These are phyloP conservation scores for Clarias pachynema DNA, from an alignment of 2,797 vertebrate species.

Conservation along the genomic window DNA sequence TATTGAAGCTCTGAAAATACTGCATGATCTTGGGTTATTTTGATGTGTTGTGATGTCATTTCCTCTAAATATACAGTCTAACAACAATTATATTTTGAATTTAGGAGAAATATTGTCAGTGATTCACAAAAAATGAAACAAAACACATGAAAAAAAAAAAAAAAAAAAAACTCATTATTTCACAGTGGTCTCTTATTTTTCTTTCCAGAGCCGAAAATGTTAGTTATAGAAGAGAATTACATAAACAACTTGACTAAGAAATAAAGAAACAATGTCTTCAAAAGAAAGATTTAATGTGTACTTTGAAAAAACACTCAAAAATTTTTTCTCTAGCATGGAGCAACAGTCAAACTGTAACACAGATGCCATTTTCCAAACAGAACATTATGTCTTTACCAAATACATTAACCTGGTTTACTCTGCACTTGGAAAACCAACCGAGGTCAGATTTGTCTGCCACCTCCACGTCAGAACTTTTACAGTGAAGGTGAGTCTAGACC, in stretches of 20 bases:
- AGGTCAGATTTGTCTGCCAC: not conserved
- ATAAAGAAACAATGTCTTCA: not conserved
- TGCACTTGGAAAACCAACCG: not conserved
- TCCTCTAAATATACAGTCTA: too few species aligned
- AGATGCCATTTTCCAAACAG: not conserved
- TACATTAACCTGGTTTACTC: not conserved
- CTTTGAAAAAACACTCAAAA: constrained; percentile 26
- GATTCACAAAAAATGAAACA: too few species aligned
- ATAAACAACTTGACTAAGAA: not conserved
- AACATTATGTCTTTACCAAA: not conserved
- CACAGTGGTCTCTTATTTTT: too few species aligned
- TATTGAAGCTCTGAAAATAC: too few species aligned
- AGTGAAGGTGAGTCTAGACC: not conserved
- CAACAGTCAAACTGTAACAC: constrained; percentile 3
- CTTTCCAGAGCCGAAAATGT: too few species aligned
- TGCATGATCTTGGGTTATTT: too few species aligned
- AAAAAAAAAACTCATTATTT: too few species aligned
- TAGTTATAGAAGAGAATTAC: too few species aligned
- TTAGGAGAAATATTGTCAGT: too few species aligned
- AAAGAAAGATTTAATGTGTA: constrained; percentile 42
- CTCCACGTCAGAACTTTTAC: not conserved
- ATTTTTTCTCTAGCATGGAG: not conserved
- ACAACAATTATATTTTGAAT: too few species aligned
- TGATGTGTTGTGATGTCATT: too few species aligned
- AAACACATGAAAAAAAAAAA: too few species aligned